phyloP scores from a whole-genome alignment of 2,113 vertebrate genomes.

The Danionella cerebrum region DNA sequence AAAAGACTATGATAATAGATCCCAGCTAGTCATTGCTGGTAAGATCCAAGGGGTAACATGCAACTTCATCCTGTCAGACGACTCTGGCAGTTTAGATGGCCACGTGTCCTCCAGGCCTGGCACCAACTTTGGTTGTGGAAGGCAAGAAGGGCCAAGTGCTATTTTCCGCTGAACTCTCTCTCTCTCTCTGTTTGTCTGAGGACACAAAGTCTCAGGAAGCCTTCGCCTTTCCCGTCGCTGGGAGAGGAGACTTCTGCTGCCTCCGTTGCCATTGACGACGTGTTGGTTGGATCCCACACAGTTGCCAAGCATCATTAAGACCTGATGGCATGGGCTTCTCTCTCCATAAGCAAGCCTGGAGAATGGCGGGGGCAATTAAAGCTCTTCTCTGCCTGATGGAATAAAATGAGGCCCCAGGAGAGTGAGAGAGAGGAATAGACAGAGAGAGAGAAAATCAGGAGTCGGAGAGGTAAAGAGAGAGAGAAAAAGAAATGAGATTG shows the following conservation, averaged over 20 bases:
- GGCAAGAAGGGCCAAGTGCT: constrained; percentile 24
- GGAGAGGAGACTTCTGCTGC: constrained; percentile 38
- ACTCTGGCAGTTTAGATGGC: background rate
- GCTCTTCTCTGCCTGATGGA: constrained; percentile 33
- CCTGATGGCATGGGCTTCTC: constrained; percentile 34
- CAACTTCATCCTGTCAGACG: background rate
- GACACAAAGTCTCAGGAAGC: constrained; percentile 34
- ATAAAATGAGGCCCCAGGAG: constrained; percentile 24
- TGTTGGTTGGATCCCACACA: constrained; percentile 39
- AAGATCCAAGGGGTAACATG: background rate
- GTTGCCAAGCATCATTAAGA: constrained; percentile 48
- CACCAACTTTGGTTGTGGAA: background rate
- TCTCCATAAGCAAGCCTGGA: constrained; percentile 30
- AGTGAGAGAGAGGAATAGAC: background rate
- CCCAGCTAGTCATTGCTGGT: background rate
- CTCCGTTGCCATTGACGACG: constrained; percentile 45
- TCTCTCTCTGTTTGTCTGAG: constrained; percentile 27
- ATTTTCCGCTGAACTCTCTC: constrained; percentile 42
- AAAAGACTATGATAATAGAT: background rate
- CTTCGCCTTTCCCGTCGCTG: constrained; percentile 28
- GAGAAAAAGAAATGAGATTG: constrained; percentile 4
- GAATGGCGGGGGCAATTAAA: constrained; percentile 40
- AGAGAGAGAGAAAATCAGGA: background rate
- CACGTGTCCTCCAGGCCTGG: constrained; percentile 17
- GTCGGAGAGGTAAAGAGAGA: background rate